Percentiles rank a stretch among this genome's conserved stretches.
phyloP scores from a whole-genome alignment of 64 coral and sea anemone species.

The Stylophora pistillata region DNA sequence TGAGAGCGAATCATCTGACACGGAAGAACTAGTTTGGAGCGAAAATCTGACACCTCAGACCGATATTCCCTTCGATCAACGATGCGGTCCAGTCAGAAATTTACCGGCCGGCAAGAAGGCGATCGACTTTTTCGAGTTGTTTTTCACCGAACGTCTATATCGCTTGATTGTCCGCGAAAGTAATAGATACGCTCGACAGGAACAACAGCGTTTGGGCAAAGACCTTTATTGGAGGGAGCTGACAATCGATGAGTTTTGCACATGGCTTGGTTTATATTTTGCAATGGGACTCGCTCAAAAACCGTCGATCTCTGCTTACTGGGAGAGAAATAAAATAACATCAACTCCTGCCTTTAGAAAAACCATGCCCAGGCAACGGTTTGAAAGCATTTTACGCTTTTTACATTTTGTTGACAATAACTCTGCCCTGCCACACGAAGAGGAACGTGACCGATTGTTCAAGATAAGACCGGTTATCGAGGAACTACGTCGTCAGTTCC shows the following conservation, averaged over 20 bases:
- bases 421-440: slow-evolving; percentile 5
- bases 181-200: slow-evolving; percentile 43
- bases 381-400: slow-evolving; percentile 38
- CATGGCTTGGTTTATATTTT: slow-evolving; percentile 43
- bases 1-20: no score
- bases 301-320: slow-evolving; percentile 25
- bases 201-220: slow-evolving; percentile 44
- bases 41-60: slow-evolving; percentile 49
- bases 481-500: slow-evolving; percentile 36
- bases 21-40: no score
- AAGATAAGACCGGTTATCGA: slow-evolving; percentile 14
- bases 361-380: slow-evolving; percentile 24
- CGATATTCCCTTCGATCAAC: slow-evolving; percentile 30
- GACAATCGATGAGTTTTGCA: slow-evolving; percentile 31
- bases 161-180: slow-evolving; percentile 52
- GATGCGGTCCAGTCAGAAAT: slow-evolving; percentile 32
- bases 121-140: slow-evolving; percentile 45
- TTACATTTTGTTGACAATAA: slow-evolving; percentile 59
- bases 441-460: slow-evolving; percentile 23
- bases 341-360: slow-evolving; percentile 23
- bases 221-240: slow-evolving; percentile 39
- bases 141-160: not conserved
- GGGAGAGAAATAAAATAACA: slow-evolving; percentile 47
- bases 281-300: slow-evolving; percentile 50
- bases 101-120: slow-evolving; percentile 55